A percentile compares a stretch with the other conserved stretches of the same genome.
phyloP scores from a whole-genome alignment of 2,113 vertebrate genomes.

The Redunca redunca region DNA sequence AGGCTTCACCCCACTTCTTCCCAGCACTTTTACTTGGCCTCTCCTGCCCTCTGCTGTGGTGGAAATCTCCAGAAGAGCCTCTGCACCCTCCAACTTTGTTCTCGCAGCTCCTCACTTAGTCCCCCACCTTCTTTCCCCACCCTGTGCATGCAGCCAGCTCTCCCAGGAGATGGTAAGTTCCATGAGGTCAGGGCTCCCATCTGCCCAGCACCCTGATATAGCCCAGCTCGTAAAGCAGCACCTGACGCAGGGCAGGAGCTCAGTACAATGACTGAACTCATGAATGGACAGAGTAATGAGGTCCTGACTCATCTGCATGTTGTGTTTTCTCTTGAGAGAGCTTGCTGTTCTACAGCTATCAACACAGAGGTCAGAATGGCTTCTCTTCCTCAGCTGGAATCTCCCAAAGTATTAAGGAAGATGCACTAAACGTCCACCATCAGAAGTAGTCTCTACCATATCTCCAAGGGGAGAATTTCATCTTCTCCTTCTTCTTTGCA shows the following conservation, averaged over 20 bases:
- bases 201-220: not conserved
- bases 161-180: not conserved
- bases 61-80: not conserved
- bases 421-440: rapidly evolving
- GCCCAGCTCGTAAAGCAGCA: not conserved
- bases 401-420: not conserved
- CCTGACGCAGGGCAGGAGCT: not conserved
- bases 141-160: not conserved
- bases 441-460: not conserved
- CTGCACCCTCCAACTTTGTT: rapidly evolving
- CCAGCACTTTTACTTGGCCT: not conserved
- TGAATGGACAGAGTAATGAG: not conserved
- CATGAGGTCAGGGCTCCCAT: not conserved
- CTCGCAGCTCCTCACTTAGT: not conserved
- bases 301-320: not conserved
- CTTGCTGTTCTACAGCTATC: not conserved
- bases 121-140: not conserved
- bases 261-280: not conserved
- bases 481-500: not conserved
- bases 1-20: no score
- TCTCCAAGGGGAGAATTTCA: not conserved
- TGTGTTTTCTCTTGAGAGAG: not conserved
- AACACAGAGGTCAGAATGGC: not conserved
- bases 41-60: not conserved
- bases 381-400: not conserved